Evolutionary conservation across 2,113 vertebrate species (phyloP), one percentile per base, ranked within the genome.

Genomic region (Tringa solitaria): DNA sequence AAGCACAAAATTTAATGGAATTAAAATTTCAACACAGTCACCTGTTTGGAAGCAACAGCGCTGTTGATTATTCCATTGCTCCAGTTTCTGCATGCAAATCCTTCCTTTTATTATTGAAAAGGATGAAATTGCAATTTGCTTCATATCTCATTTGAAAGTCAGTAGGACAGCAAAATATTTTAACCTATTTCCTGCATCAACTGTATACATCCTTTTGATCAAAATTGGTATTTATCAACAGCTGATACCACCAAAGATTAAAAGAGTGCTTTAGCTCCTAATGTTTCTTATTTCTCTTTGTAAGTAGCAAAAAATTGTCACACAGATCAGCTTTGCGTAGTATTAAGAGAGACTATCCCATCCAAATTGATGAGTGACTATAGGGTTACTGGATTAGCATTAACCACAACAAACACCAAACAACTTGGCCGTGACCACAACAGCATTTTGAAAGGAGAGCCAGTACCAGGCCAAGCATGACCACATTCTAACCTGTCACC

Each of bases 21-120:
- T 78, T 90, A 90, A 88, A 93, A 94, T 92, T 92, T 94, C 83
- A 88, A 20, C 68, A 90, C 24, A 83, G 79, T 93, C 85, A 92
- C 83, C 85, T 90, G 51, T 64, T 87, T 96, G 83, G 92, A 94
- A 92, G 60, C 39, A 84, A 43, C 26, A 88, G 51, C 32, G 51
- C 46, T 86, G 43, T 15, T 81, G 75, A 56, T 88, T 81, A 88
- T 86, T 77, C 68, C 35, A 35, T 39, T 68, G 32, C 22, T 73
- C 81, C 43, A 39, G 32, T 80, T 91, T 72, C 76, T 87, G 60
- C 18, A 75, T 64, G 80, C 70, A 87, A 68, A 41, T 48, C 6
- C 14, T 86, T 33, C 63, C 54, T 43, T 86, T 80, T 56, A 64
- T 32, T 84, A 68, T 4, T 56, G 15, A 83, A 89, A 90, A 82